Conservation (phyloP, 2,113 vertebrate species). For the Gopherus evgoodei region DNA sequence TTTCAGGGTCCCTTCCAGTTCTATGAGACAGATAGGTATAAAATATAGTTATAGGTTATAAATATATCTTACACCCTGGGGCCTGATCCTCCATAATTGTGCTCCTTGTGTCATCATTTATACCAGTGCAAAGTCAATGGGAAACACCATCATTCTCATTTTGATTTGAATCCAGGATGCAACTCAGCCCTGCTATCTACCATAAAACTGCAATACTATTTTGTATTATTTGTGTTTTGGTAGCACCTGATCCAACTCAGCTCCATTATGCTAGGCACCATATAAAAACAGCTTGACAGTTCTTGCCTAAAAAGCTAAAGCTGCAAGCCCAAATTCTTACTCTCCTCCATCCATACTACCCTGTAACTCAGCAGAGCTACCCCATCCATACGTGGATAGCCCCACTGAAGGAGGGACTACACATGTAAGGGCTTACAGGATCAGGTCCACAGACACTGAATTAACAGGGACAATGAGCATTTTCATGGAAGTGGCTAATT, state of each 20-base stretch:
- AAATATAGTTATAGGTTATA: fast-evolving
- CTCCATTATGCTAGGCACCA: conserved; percentile 51
- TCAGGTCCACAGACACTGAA: conserved; percentile 5
- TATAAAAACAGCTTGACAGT: conserved; percentile 56
- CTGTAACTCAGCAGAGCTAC: conserved; percentile 37
- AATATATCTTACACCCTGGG: background rate
- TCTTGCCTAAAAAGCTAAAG: conserved; percentile 46
- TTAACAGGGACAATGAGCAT: background rate
- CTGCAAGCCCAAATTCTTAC: conserved; percentile 47
- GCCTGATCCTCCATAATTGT: background rate
- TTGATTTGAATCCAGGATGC: conserved; percentile 53
- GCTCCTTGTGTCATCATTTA: background rate
- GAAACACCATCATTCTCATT: conserved; percentile 41
- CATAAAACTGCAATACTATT: conserved; percentile 58
- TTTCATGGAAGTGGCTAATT: background rate
- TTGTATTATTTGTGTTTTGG: conserved; percentile 56
- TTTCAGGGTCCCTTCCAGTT: no score
- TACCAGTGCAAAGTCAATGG: background rate
- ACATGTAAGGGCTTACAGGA: conserved; percentile 4
- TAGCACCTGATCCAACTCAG: conserved; percentile 55
- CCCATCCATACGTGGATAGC: background rate
- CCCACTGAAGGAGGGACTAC: background rate
- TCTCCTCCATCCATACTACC: conserved; percentile 67
- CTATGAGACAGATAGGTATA: background rate
- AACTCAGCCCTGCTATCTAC: conserved; percentile 41